Conservation (phyloP, 2,113 vertebrate species). For the Hemicordylus capensis region DNA sequence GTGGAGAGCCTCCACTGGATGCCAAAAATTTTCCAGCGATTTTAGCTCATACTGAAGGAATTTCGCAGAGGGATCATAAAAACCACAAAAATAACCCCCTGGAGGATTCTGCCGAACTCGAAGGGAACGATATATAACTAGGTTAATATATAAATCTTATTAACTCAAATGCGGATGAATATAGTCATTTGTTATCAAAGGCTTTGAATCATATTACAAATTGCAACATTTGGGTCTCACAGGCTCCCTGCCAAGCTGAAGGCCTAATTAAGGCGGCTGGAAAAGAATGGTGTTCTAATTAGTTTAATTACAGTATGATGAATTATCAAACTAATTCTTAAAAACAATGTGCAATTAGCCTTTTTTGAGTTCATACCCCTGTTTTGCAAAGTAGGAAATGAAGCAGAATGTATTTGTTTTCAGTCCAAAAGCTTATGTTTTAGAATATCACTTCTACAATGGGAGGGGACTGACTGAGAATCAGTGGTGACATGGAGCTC, state of each 20-base stretch:
- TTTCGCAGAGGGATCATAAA: constrained; percentile 66
- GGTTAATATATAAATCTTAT: constrained; percentile 81
- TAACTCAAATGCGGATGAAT: constrained; percentile 76
- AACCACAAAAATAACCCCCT: constrained; percentile 48
- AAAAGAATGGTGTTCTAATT: constrained; percentile 82
- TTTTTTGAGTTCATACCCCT: constrained; percentile 65
- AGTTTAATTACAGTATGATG: constrained; percentile 82
- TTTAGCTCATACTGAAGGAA: constrained; percentile 73
- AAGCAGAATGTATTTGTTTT: constrained; percentile 67
- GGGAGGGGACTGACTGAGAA: not conserved
- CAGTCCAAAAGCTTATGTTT: not conserved
- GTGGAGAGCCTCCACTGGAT: constrained; percentile 38
- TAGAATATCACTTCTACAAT: not conserved
- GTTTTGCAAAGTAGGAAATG: constrained; percentile 71
- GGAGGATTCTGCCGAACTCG: constrained; percentile 64
- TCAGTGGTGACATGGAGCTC: not conserved
- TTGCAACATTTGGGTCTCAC: constrained; percentile 71
- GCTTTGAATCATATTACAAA: constrained; percentile 77
- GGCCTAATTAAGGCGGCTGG: constrained; percentile 76
- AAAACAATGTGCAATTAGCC: constrained; percentile 79
- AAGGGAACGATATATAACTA: constrained; percentile 74
- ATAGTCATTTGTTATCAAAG: constrained; percentile 77
- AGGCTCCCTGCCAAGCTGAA: constrained; percentile 76
- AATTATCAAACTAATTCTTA: constrained; percentile 78
- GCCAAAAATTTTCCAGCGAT: constrained; percentile 66